These are phyloP conservation scores for Allacma fusca DNA, from an alignment of 2,888 invertebrate species.

Conservation along the genomic window DNA sequence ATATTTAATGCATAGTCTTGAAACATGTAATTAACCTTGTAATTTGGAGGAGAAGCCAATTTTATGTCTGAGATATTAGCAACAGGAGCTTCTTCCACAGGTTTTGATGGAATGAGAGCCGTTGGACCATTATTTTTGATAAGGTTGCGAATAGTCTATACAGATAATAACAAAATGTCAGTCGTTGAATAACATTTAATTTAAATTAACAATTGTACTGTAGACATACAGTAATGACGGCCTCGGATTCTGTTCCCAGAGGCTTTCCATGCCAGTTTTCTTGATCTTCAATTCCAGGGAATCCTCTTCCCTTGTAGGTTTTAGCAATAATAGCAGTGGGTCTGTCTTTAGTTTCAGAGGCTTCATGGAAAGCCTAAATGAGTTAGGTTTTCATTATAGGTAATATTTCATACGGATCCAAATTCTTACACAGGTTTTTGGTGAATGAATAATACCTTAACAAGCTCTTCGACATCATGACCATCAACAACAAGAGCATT, in stretches of 20 bases:
- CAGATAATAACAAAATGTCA: slow-evolving; percentile 56
- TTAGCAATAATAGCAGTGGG: slow-evolving; percentile 95
- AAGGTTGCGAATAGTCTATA: slow-evolving; percentile 71
- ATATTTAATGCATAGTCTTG: not conserved
- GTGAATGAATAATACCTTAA: slow-evolving; percentile 68
- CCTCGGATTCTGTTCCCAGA: slow-evolving; percentile 81
- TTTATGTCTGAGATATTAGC: slow-evolving; percentile 77
- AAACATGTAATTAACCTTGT: slow-evolving; percentile 73
- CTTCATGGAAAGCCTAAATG: slow-evolving; percentile 78
- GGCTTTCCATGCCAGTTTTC: slow-evolving; percentile 99
- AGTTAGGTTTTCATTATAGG: not conserved
- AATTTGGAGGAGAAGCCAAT: slow-evolving; percentile 82
- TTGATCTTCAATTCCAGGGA: slow-evolving; percentile 87
- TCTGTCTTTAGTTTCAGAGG: slow-evolving; percentile 75
- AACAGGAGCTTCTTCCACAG: slow-evolving; percentile 75
- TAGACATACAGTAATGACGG: slow-evolving; percentile 69
- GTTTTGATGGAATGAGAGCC: slow-evolving; percentile 72
- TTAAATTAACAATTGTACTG: slow-evolving; percentile 18
- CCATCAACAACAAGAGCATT: slow-evolving; percentile 94
- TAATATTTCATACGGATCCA: too few relatives aligned
- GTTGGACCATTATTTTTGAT: slow-evolving; percentile 75
- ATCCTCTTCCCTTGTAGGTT: slow-evolving; percentile 92
- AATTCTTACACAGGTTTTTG: too few relatives aligned
- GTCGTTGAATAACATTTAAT: too few relatives aligned
- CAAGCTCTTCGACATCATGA: slow-evolving; percentile 90